Percentiles rank a stretch among this genome's conserved stretches.
Conservation (phyloP, 2,797 vertebrate genomes). For the Molossus molossus region DNA sequence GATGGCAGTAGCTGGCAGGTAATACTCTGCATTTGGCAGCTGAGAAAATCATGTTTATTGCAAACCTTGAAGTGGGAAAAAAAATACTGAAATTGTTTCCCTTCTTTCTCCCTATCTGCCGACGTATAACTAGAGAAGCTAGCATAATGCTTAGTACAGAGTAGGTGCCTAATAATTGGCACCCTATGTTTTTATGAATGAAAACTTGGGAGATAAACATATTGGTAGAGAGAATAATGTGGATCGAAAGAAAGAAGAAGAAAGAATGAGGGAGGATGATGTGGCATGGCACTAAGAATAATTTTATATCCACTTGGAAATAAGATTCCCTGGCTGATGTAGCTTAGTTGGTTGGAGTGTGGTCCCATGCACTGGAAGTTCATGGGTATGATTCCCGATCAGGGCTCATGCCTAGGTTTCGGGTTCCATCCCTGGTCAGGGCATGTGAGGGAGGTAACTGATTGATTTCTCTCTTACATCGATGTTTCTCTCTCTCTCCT, state of each 20-base stretch:
- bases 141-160: background rate
- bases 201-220: background rate
- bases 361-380: no score
- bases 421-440: no score
- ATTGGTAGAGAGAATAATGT: background rate
- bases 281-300: background rate
- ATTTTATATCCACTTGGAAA: background rate
- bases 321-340: background rate
- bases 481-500: no score
- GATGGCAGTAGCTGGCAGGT: slow-evolving; percentile 22
- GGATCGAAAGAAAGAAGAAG: background rate
- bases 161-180: background rate
- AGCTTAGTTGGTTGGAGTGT: no score
- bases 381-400: no score
- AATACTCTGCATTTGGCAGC: slow-evolving; percentile 38
- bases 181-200: background rate
- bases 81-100: slow-evolving; percentile 16
- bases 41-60: slow-evolving; percentile 63
- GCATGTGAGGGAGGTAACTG: no score
- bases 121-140: slow-evolving; percentile 15
- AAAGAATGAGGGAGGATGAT: background rate
- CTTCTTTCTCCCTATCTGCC: background rate
- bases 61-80: slow-evolving; percentile 23
- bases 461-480: no score
- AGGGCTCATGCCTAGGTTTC: no score